A percentile compares a stretch with the other conserved stretches of the same genome.
These are phyloP conservation scores for Nettapus auritus DNA, from an alignment of 2,113 vertebrate species.

Conservation along the genomic window DNA sequence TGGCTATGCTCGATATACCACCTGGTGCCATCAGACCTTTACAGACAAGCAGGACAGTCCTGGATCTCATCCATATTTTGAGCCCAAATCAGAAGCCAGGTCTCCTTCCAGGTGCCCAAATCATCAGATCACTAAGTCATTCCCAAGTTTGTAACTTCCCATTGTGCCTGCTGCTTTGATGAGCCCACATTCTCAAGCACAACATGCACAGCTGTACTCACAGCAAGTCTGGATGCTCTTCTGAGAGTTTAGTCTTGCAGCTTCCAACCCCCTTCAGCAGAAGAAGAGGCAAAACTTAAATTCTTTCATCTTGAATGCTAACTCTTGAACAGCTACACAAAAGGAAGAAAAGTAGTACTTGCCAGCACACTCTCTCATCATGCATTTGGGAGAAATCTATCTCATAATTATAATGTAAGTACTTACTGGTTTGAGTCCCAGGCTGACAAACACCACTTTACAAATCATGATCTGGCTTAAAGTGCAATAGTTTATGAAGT, in stretches of 20 bases:
- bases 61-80: neutral
- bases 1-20: neutral
- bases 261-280: neutral
- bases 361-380: neutral
- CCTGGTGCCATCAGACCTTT: neutral
- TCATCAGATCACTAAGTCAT: neutral
- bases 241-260: neutral
- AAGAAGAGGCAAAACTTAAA: neutral
- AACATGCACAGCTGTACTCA: rapidly evolving
- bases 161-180: rapidly evolving
- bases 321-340: neutral
- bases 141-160: neutral
- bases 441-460: neutral
- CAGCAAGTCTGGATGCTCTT: neutral
- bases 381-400: neutral
- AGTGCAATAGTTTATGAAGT: neutral
- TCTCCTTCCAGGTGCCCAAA: neutral
- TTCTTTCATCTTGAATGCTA: neutral
- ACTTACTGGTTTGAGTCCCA: neutral
- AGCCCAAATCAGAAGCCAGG: neutral
- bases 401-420: neutral
- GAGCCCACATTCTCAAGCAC: neutral
- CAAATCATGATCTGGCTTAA: neutral
- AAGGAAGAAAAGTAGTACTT: neutral
- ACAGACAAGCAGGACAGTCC: neutral